A percentile compares a stretch with the other conserved stretches of the same genome.
These are phyloP conservation scores for Leucophenga montana DNA, from an alignment of 2,888 invertebrate species.

Conservation along the genomic window DNA sequence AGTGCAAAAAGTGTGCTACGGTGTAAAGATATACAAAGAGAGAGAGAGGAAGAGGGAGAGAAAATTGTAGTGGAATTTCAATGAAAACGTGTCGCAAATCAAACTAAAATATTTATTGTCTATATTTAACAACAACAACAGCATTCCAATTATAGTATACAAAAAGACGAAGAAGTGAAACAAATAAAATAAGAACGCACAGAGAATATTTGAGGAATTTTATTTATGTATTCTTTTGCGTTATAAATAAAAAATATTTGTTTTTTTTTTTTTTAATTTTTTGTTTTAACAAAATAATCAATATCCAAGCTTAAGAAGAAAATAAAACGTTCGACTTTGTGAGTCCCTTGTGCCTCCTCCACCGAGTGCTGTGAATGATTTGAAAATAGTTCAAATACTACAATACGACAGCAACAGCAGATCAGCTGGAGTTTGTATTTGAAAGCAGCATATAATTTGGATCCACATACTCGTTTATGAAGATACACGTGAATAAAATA, in stretches of 20 bases:
- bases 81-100: constrained; percentile 5
- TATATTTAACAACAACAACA: neutral
- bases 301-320: constrained; percentile 16
- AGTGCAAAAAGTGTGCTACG: neutral
- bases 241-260: neutral
- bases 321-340: constrained; percentile 7
- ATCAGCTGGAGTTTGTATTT: too few species aligned
- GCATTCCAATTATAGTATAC: neutral
- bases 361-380: constrained; percentile 22
- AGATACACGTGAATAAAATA: neutral
- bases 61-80: neutral
- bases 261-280: neutral
- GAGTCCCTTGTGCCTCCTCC: neutral
- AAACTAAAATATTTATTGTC: neutral
- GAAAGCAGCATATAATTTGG: neutral
- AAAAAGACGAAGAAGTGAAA: neutral
- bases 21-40: too few species aligned
- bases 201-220: neutral
- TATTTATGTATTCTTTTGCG: too few species aligned
- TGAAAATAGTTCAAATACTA: neutral
- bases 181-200: neutral
- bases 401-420: neutral
- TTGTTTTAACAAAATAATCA: neutral
- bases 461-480: neutral
- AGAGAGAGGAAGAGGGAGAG: too few species aligned